These are phyloP conservation scores for Sprattus sprattus DNA, from an alignment of 2,113 vertebrate genomes.

Conservation along the genomic window DNA sequence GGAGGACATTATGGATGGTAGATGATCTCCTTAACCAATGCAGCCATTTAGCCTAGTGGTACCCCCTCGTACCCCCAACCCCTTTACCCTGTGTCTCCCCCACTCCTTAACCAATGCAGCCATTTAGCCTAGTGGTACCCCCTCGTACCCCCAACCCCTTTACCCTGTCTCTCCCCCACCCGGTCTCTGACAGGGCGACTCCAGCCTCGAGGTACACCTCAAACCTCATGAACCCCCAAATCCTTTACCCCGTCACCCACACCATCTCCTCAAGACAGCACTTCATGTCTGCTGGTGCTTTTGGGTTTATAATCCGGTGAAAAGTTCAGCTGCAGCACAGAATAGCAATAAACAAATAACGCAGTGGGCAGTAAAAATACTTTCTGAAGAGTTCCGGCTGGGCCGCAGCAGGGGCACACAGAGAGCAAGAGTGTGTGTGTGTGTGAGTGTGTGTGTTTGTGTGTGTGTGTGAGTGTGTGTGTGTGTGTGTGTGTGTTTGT, in stretches of 20 bases:
- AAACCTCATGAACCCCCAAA: conserved; percentile 80
- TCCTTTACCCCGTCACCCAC: neutral
- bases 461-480: neutral
- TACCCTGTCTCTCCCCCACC: neutral
- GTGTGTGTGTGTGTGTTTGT: neutral
- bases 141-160: too few species aligned
- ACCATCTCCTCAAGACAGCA: neutral
- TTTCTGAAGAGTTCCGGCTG: neutral
- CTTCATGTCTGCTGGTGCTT: neutral
- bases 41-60: neutral
- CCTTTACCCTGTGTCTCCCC: too few species aligned
- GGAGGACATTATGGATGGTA: too few species aligned
- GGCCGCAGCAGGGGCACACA: neutral
- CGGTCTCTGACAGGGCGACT: neutral
- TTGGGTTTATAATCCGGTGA: neutral
- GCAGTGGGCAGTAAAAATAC: conserved; percentile 10
- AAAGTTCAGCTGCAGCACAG: neutral
- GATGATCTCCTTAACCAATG: too few species aligned
- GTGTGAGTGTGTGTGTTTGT: neutral
- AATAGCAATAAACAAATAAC: conserved; percentile 9
- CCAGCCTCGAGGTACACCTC: conserved; percentile 72
- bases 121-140: neutral
- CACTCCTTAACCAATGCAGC: neutral
- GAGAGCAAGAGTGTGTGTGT: neutral
- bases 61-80: neutral